A percentile compares a stretch with the other conserved stretches of the same genome.
These are phyloP conservation scores for Willowsia nigromaculata DNA, from an alignment of 2,888 invertebrate species.

Conservation along the genomic window DNA sequence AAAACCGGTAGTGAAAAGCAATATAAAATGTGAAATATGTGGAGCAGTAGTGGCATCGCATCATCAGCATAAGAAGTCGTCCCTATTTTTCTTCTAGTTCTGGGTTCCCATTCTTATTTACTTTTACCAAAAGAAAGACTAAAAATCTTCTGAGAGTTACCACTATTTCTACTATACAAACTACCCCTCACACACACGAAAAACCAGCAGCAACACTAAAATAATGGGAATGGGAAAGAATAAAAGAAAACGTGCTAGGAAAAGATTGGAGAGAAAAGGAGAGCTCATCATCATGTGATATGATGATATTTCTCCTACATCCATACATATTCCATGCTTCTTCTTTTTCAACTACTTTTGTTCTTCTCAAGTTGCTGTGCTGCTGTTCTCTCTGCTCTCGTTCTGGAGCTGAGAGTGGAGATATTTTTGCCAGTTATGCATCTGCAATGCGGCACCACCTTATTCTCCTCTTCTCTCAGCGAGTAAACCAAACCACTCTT, in stretches of 20 bases:
- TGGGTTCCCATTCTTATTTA: constrained; percentile 10
- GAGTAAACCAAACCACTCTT: neutral
- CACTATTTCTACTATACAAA: too few species aligned
- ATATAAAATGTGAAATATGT: constrained; percentile 55
- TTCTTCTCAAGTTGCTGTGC: neutral
- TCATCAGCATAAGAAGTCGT: neutral
- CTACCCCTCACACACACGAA: too few species aligned
- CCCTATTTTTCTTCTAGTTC: neutral
- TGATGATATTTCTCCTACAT: neutral
- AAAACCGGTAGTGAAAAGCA: constrained; percentile 38
- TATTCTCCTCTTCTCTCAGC: neutral
- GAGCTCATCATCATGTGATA: neutral
- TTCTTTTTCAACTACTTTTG: neutral
- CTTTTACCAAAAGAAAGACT: neutral
- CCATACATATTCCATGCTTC: neutral
- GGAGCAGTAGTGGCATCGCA: constrained; percentile 36
- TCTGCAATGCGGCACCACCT: constrained; percentile 77
- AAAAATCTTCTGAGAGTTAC: neutral
- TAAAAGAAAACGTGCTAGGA: neutral
- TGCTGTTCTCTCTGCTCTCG: neutral
- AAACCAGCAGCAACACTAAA: neutral
- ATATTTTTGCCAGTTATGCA: constrained; percentile 76
- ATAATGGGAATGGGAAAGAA: constrained; percentile 18
- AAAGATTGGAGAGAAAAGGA: neutral
- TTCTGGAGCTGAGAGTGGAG: neutral